A percentile compares a stretch with the other conserved stretches of the same genome.
Evolutionary conservation across 2,797 vertebrate genomes (phyloP).

Genomic region (Melanotaenia boesemani): DNA sequence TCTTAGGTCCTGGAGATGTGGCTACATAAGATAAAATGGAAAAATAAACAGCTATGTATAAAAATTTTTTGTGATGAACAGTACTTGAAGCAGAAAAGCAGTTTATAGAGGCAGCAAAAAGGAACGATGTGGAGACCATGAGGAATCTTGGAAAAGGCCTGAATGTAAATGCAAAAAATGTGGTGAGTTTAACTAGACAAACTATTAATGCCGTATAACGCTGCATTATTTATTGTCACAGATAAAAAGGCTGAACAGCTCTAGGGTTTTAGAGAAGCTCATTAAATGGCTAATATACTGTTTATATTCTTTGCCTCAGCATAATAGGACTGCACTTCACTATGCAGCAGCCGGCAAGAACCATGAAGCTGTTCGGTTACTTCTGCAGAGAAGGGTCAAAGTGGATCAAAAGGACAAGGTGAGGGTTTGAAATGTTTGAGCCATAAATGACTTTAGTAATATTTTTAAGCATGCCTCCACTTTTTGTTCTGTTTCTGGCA

Average conservation of each 20-base stretch:
- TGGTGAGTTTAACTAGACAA: slow-evolving; percentile 78
- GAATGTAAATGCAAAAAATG: slow-evolving; percentile 88
- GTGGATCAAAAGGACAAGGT: slow-evolving; percentile 91
- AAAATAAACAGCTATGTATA: not conserved
- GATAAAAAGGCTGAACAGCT: not conserved
- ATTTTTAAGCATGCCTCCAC: slow-evolving; percentile 3
- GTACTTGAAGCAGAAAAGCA: slow-evolving; percentile 89
- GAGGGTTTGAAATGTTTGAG: slow-evolving; percentile 19
- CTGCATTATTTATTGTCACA: not conserved
- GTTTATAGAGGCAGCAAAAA: slow-evolving; percentile 92
- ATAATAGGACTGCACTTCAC: slow-evolving; percentile 89
- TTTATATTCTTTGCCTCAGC: slow-evolving; percentile 72
- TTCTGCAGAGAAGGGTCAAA: slow-evolving; percentile 89
- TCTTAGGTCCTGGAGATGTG: too few relatives aligned
- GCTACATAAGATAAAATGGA: not conserved
- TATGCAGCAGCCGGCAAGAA: slow-evolving; percentile 89
- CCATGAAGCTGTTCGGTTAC: slow-evolving; percentile 83
- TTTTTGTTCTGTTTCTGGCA: slow-evolving; percentile 60
- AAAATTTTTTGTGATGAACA: slow-evolving; percentile 60
- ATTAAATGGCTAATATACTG: not conserved
- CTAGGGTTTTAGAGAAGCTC: not conserved
- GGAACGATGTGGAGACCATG: slow-evolving; percentile 88
- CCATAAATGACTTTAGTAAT: not conserved
- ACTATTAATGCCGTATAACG: not conserved
- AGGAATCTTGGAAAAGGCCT: slow-evolving; percentile 85